phyloP scores from a whole-genome alignment of 2,888 invertebrate species.

The Helobdella robusta region DNA sequence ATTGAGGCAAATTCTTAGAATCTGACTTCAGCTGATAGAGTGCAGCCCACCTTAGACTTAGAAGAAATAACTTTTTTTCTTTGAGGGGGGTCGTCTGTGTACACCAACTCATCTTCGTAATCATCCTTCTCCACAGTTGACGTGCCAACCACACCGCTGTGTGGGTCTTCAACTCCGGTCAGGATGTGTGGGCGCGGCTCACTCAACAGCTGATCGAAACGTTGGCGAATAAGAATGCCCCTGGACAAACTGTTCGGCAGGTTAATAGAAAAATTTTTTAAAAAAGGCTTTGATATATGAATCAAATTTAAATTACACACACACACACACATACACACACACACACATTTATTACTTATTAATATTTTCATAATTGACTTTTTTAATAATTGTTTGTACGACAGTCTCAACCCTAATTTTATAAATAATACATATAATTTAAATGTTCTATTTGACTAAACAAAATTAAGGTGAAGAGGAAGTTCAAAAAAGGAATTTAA shows the following conservation, averaged over 20 bases:
- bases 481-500: too few relatives aligned
- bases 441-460: too few relatives aligned
- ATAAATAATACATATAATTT: too few relatives aligned
- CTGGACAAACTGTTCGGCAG: slow-evolving; percentile 15
- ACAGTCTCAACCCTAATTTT: too few relatives aligned
- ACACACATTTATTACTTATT: too few relatives aligned
- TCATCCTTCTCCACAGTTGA: slow-evolving; percentile 14
- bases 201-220: slow-evolving; percentile 16
- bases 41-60: not conserved
- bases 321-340: too few relatives aligned
- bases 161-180: slow-evolving; percentile 21
- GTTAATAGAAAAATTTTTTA: not conserved
- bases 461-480: too few relatives aligned
- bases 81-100: not conserved
- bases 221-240: not conserved
- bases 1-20: too few relatives aligned
- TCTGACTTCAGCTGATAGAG: too few relatives aligned
- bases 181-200: slow-evolving; percentile 24
- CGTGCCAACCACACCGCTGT: slow-evolving; percentile 12
- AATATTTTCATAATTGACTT: too few relatives aligned
- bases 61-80: slow-evolving; percentile 7
- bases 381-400: too few relatives aligned
- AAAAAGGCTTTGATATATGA: not conserved
- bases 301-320: too few relatives aligned
- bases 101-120: slow-evolving; percentile 5